Base-by-base conservation (phyloP, 2,113 vertebrate species). In the Tachuris rubrigastra region DNA sequence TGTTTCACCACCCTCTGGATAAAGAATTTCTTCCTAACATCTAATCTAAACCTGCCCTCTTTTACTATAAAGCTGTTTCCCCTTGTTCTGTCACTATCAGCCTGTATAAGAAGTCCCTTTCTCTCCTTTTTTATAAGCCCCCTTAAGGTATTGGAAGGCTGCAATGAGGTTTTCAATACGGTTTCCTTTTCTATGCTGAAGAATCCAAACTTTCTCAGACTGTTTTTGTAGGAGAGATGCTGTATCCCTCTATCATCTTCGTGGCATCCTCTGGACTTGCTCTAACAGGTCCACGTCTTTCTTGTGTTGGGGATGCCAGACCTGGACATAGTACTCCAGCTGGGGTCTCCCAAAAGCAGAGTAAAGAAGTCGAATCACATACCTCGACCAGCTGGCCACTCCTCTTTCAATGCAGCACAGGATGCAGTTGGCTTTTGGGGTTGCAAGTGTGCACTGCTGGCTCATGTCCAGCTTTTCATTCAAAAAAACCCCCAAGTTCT, bases 331-430 rank as follows among this genome's bases (percentile, higher is more conserved):
- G 30, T 25, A 62, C n/a, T 55, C 25, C 21, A 22, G 11, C 6
- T 68, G n/a, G 14, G 10, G 24, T 37, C 39, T 37, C n/a, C 35
- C 0, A 0, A 83, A 17, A 31, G 17, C 30, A 41, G 55, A 47
- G 20, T 0, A 89, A 39, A 60, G n/a, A 33, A 24, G 28, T 2
- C 53, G 47, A 68, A 41, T 30, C 24, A 18, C 39, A 20, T 53
- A 24, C 24, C 24, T 47, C 0, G 0, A 41, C 9, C 17, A 31
- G 39, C 25, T 47, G n/a, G 11, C 17, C 21, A 62, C 0, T 1
- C 8, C 46, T 14, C n/a, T 53, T 83, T 35, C 35, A 21, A 76
- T 35, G 11, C 30, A 83, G 62, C 21, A 21, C 55, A 60, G 30
- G 24, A 75, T n/a, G n/a, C 6, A 5, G 39, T 31, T 60, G 46